A percentile compares a stretch with the other conserved stretches of the same genome.
phyloP scores from a whole-genome alignment of 2,113 vertebrate species.

The Dromaius novaehollandiae region DNA sequence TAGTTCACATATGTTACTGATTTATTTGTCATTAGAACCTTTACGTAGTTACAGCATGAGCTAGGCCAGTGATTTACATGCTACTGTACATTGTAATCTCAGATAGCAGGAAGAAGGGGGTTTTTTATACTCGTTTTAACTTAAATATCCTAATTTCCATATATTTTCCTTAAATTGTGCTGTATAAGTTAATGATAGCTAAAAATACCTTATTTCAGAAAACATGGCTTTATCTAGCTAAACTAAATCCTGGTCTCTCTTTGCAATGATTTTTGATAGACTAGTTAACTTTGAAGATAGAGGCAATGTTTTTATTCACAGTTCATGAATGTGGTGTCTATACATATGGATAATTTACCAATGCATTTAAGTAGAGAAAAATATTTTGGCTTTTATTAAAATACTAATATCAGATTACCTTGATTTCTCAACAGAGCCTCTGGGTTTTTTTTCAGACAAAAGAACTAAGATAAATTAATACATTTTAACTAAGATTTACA shows the following conservation, averaged over 20 bases:
- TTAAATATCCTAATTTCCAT: neutral
- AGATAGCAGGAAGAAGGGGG: neutral
- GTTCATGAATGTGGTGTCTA: neutral
- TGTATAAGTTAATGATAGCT: neutral
- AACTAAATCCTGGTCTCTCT: neutral
- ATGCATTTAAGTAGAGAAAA: neutral
- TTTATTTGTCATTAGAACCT: neutral
- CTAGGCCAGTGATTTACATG: neutral
- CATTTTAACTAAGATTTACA: neutral
- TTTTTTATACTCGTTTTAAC: neutral
- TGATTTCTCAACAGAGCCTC: neutral
- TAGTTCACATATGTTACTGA: neutral
- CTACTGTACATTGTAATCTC: neutral
- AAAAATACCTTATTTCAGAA: neutral
- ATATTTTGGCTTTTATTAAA: neutral
- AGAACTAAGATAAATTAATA: neutral
- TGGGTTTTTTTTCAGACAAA: neutral
- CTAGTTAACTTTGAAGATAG: neutral
- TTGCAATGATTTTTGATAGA: neutral
- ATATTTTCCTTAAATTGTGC: neutral
- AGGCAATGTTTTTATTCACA: neutral
- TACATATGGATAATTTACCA: neutral
- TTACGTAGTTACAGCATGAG: neutral
- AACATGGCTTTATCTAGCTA: neutral
- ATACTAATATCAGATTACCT: neutral